Conservation (phyloP, 2,888 invertebrate genomes). For the Bruchidius siliquastri region DNA sequence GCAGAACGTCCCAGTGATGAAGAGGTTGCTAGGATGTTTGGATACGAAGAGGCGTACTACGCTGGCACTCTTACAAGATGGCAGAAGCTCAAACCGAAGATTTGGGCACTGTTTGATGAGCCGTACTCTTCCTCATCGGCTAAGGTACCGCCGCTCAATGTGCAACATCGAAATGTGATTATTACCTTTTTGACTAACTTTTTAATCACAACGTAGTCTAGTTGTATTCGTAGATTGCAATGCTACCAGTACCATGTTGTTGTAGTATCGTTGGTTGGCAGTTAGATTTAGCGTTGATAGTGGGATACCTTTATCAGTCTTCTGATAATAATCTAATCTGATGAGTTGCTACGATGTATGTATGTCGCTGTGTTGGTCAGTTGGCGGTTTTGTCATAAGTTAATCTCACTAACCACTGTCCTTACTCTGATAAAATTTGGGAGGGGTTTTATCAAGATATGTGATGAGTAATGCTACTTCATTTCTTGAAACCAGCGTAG, state of each 20-base stretch:
- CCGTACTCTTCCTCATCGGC: constrained; percentile 90
- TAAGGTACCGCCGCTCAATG: constrained; percentile 85
- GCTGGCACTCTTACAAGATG: constrained; percentile 76
- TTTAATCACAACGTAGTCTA: neutral
- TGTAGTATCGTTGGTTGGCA: neutral
- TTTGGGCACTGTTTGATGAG: constrained; percentile 95
- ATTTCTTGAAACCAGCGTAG: too few species aligned
- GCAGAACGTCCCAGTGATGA: constrained; percentile 89
- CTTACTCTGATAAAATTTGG: too few species aligned
- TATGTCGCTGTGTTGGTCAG: too few species aligned
- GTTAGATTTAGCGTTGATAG: neutral
- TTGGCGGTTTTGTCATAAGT: too few species aligned
- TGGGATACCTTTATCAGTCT: too few species aligned
- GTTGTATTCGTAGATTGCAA: neutral
- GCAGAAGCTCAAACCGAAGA: constrained; percentile 86
- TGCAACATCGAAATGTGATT: constrained; percentile 49
- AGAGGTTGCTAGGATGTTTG: constrained; percentile 88
- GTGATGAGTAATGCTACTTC: too few species aligned
- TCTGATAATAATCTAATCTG: too few species aligned
- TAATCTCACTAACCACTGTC: too few species aligned
- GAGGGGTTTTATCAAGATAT: too few species aligned
- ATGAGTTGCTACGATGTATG: too few species aligned
- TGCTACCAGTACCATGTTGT: neutral
- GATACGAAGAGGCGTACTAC: constrained; percentile 79
- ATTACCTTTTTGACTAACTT: constrained; percentile 32